Percentiles rank a stretch among this genome's conserved stretches.
phyloP scores from a whole-genome alignment of 2,797 vertebrate genomes.

The Myripristis murdjan region DNA sequence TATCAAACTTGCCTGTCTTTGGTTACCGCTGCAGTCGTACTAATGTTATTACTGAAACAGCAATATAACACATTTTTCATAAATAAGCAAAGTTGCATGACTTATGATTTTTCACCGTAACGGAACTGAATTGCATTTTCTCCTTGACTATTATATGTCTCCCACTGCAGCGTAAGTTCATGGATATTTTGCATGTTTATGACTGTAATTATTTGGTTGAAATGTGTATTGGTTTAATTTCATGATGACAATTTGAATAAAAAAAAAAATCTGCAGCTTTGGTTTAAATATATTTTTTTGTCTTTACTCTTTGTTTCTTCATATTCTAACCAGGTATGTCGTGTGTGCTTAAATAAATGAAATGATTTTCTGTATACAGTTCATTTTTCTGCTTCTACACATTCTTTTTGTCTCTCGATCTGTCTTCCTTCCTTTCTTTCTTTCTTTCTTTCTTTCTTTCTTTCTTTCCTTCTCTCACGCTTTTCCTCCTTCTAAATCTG shows the following conservation, averaged over 20 bases:
- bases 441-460: neutral
- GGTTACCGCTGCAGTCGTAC: slow-evolving; percentile 2
- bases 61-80: neutral
- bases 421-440: slow-evolving; percentile 21
- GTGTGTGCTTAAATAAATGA: slow-evolving; percentile 22
- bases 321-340: slow-evolving; percentile 17
- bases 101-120: neutral
- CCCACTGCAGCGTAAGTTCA: no score
- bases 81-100: neutral
- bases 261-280: neutral
- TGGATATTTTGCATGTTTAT: no score
- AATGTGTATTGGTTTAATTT: no score
- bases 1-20: slow-evolving; percentile 28
- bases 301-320: neutral
- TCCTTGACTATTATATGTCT: no score
- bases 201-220: no score
- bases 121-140: neutral
- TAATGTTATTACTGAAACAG: neutral
- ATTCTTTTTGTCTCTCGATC: slow-evolving; percentile 23
- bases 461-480: slow-evolving; percentile 4
- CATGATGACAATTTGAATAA: no score
- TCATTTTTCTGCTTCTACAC: slow-evolving; percentile 11
- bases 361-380: slow-evolving; percentile 35
- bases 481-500: slow-evolving; percentile 60
- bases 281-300: neutral